These are phyloP conservation scores for Lochmaea capreae DNA, from an alignment of 2,888 invertebrate genomes.

Conservation along the genomic window DNA sequence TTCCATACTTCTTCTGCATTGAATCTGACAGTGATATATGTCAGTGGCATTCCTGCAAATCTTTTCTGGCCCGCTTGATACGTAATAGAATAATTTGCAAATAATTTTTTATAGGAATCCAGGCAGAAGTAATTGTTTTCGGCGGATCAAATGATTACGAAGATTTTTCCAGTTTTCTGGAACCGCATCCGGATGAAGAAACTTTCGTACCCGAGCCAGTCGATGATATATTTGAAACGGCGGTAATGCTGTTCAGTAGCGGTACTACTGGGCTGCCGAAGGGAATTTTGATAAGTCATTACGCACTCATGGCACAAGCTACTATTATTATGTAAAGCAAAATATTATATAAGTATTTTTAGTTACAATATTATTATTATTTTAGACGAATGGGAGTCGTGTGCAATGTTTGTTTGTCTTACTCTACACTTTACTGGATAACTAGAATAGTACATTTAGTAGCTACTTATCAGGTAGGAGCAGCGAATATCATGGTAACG, in stretches of 20 bases:
- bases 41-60: too few species aligned
- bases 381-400: slow-evolving; percentile 44
- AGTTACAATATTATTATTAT: slow-evolving; percentile 15
- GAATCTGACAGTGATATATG: too few species aligned
- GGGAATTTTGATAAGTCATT: slow-evolving; percentile 57
- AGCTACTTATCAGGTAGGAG: slow-evolving; percentile 49
- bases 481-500: slow-evolving; percentile 51
- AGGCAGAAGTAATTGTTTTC: slow-evolving; percentile 56
- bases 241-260: slow-evolving; percentile 57
- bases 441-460: slow-evolving; percentile 52
- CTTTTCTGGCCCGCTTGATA: too few species aligned
- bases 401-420: slow-evolving; percentile 44
- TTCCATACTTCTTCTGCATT: too few species aligned
- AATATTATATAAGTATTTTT: background rate
- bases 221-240: slow-evolving; percentile 46
- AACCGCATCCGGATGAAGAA: slow-evolving; percentile 50
- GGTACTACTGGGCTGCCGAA: slow-evolving; percentile 62
- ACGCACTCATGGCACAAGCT: slow-evolving; percentile 46
- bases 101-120: slow-evolving; percentile 27
- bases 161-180: slow-evolving; percentile 50
- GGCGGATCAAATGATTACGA: slow-evolving; percentile 49
- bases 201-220: slow-evolving; percentile 51
- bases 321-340: slow-evolving; percentile 45
- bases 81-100: too few species aligned
- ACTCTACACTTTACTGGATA: slow-evolving; percentile 60